Evolutionary conservation across 2,113 vertebrate genomes (phyloP).

Genomic region (Meles meles): DNA sequence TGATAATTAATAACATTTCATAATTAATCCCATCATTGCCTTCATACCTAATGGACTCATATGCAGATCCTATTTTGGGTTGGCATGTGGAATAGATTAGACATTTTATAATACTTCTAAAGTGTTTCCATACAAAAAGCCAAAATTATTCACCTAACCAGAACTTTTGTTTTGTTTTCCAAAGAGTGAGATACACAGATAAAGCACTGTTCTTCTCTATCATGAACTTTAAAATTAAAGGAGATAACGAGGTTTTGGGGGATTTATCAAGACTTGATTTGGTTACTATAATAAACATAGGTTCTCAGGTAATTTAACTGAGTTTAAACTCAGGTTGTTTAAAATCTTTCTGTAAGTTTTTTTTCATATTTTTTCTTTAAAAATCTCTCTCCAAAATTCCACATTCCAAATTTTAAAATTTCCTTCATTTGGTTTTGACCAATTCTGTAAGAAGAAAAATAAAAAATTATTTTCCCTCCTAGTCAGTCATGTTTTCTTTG

Average conservation of each 20-base stretch:
- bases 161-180: background rate
- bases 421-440: background rate
- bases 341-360: background rate
- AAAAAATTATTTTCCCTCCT: background rate
- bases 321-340: background rate
- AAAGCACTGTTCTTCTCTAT: background rate
- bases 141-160: conserved; percentile 10
- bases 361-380: background rate
- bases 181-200: background rate
- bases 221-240: conserved; percentile 5
- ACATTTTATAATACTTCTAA: background rate
- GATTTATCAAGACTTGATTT: conserved; percentile 2
- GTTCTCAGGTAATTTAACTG: background rate
- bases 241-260: background rate
- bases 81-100: background rate
- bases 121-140: background rate
- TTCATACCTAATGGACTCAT: background rate
- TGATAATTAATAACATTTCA: background rate
- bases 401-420: background rate
- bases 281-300: background rate
- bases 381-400: background rate
- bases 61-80: background rate
- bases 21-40: conserved; percentile 32
- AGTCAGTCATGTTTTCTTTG: background rate
- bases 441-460: background rate